Conservation (phyloP, 2,888 invertebrate genomes). For the Cheilosia vulpina region DNA sequence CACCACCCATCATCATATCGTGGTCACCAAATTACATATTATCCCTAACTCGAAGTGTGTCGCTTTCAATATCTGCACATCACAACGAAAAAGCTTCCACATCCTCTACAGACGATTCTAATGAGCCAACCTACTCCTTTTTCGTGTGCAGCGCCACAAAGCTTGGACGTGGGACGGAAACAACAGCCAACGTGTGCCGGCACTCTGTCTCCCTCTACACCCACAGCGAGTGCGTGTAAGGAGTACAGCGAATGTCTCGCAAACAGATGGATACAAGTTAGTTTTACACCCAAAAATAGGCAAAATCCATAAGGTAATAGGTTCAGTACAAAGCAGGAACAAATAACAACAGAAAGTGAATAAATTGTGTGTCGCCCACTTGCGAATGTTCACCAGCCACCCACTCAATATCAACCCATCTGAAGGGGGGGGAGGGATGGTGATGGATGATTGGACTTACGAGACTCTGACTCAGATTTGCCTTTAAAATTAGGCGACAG, state of each 20-base stretch:
- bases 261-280: slow-evolving; percentile 52
- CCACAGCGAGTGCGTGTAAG: not conserved
- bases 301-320: slow-evolving; percentile 32
- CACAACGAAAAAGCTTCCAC: slow-evolving; percentile 32
- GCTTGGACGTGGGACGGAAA: slow-evolving; percentile 63
- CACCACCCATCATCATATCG: slow-evolving; percentile 23
- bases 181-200: slow-evolving; percentile 20
- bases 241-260: not conserved
- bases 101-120: slow-evolving; percentile 28
- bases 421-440: not conserved
- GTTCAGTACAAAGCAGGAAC: slow-evolving; percentile 32
- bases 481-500: slow-evolving; percentile 33
- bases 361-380: slow-evolving; percentile 45
- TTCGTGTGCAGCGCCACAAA: slow-evolving; percentile 25
- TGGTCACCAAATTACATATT: slow-evolving; percentile 25
- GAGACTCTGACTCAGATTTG: slow-evolving; percentile 8
- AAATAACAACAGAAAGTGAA: slow-evolving; percentile 14
- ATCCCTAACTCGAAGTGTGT: slow-evolving; percentile 2
- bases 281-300: slow-evolving; percentile 53
- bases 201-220: slow-evolving; percentile 14
- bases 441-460: slow-evolving; percentile 7
- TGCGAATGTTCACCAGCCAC: slow-evolving; percentile 2
- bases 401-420: not conserved
- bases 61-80: not conserved
- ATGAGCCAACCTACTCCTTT: slow-evolving; percentile 46